Base-by-base conservation (phyloP, 2,888 invertebrate species). In the Antheraea yamamai region DNA sequence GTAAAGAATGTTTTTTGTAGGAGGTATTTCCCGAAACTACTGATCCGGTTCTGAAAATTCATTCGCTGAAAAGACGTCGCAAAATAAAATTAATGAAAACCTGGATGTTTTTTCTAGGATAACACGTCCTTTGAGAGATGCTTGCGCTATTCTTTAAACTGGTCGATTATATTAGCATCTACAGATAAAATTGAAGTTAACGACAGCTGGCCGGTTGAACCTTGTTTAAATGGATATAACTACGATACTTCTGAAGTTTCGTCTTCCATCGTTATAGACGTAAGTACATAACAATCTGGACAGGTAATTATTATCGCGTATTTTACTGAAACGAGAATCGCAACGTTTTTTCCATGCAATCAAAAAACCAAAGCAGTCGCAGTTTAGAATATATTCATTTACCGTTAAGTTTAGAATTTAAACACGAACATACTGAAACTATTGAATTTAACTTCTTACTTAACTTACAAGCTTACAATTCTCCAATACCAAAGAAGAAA, bases 221-320 rank as follows among this genome's bases (percentile, higher is more conserved):
- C 95, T 10, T 98, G 98, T 86, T 86, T 93, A 70, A 95, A 97
- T 85, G 98, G 98, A 52, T 98, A 97, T 96, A 97, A 97, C 83
- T 98, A 97, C 85, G 96, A 98, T 82, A 96, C 91, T 74, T 95
- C 96, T 8, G 95, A 96, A 85, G 95, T 97, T 6, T 91, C 92
- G 79, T 98, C 98, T 1, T 98, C 98, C 18, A 96, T 98, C 81
- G 98, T 98, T 26, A 97, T 97, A 81, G 98, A 98, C 92, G 97
- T 98, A 95, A 95, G 96, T 89, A 77, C 23, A 26, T n/a, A 58
- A 35, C 7, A 30, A 26, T 66, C 30, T 66, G 16, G 6, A 26
- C 64, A 66, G 14, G 16, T 16, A 4, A 66, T 66, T 66, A 30
- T 66, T 23, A 23, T 23, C 7, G 8, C 12, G 61, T 61, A 23